A percentile compares a stretch with the other conserved stretches of the same genome.
Evolutionary conservation across 2,797 vertebrate genomes (phyloP).

Genomic region (Chaunax sp.): DNA sequence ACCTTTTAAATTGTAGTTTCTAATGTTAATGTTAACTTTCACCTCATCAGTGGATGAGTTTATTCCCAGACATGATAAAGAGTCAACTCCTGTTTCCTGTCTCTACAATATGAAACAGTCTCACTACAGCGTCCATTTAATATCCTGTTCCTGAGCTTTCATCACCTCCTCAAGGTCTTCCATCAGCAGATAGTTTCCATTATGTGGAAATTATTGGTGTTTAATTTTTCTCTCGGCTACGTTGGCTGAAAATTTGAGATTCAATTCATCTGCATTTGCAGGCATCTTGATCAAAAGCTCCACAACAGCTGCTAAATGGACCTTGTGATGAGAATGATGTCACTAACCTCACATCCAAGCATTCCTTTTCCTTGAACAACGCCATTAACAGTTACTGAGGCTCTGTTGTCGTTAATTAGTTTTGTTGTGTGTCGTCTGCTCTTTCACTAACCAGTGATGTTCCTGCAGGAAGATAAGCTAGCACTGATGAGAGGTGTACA

Average conservation of each 20-base stretch:
- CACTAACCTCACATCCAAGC: background rate
- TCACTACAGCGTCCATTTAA: too few species aligned
- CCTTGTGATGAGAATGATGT: background rate
- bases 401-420: slow-evolving; percentile 2
- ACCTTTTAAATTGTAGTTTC: too few species aligned
- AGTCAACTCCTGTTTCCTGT: too few species aligned
- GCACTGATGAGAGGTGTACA: slow-evolving; percentile 31
- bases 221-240: background rate
- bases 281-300: background rate
- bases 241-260: background rate
- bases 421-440: slow-evolving; percentile 58
- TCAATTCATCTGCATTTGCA: background rate
- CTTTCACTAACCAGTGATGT: slow-evolving; percentile 35
- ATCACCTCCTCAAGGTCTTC: background rate
- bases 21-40: too few species aligned
- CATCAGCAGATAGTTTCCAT: background rate
- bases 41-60: slow-evolving; percentile 2
- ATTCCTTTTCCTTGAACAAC: background rate
- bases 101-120: too few species aligned
- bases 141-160: slow-evolving; percentile 7
- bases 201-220: background rate
- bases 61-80: too few species aligned
- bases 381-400: slow-evolving; percentile 8
- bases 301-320: slow-evolving; percentile 2
- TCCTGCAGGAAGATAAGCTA: slow-evolving; percentile 57